A percentile compares a stretch with the other conserved stretches of the same genome.
Conservation (phyloP, 2,888 invertebrate species). For the Polyommatus icarus region DNA sequence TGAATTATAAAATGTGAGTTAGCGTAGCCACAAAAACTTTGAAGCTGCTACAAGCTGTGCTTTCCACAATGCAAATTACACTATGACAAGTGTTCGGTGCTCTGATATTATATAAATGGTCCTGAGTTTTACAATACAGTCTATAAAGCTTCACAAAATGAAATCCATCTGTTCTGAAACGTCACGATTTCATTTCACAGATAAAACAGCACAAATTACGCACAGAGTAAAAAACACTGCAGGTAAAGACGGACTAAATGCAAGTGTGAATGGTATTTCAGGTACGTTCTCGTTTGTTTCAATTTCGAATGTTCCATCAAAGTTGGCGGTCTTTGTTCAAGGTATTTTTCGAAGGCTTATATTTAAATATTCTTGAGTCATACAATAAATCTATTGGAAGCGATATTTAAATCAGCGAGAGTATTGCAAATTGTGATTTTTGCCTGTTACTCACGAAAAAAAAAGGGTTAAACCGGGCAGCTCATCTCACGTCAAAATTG, state of each 20-base stretch:
- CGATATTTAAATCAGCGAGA: not conserved
- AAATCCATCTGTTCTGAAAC: conserved; percentile 48
- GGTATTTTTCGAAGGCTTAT: too few relatives aligned
- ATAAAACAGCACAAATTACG: conserved; percentile 71
- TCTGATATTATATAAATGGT: conserved; percentile 69
- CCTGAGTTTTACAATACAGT: conserved; percentile 74
- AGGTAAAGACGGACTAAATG: conserved; percentile 68
- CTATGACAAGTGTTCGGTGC: conserved; percentile 63
- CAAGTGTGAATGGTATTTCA: conserved; percentile 48
- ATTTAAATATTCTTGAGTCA: not conserved
- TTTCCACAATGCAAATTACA: conserved; percentile 59
- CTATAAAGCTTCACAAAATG: conserved; percentile 72
- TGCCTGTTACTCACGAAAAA: not conserved
- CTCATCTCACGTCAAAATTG: not conserved
- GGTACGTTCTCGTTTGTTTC: conserved; percentile 37
- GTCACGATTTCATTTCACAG: conserved; percentile 57
- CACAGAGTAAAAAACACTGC: conserved; percentile 69
- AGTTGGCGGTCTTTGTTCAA: not conserved
- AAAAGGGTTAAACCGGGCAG: not conserved
- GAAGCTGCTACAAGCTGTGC: conserved; percentile 75
- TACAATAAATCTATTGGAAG: not conserved
- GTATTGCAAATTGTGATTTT: not conserved
- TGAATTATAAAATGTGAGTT: conserved; percentile 39
- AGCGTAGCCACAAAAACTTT: conserved; percentile 50
- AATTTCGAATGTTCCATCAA: conserved; percentile 30